Evolutionary conservation across 2,888 invertebrate species (phyloP).

Genomic region (Agrypnus murinus): DNA sequence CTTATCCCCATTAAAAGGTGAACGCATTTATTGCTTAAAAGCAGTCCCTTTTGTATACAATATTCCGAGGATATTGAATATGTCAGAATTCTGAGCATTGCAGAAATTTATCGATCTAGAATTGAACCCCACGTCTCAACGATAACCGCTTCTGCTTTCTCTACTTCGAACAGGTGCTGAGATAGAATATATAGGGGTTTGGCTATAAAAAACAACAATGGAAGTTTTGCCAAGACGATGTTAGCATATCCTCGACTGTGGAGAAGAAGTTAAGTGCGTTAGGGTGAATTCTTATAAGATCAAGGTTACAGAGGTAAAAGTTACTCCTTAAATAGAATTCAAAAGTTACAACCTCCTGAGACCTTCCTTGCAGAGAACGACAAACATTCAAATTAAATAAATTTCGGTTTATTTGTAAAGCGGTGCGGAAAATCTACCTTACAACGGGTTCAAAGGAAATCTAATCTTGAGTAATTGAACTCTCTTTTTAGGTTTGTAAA

Average conservation of each 20-base stretch:
- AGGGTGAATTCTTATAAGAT: slow-evolving; percentile 20
- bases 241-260: slow-evolving; percentile 32
- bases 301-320: slow-evolving; percentile 4
- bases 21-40: slow-evolving; percentile 1
- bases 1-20: background rate
- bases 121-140: slow-evolving; percentile 19
- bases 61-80: slow-evolving; percentile 8
- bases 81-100: slow-evolving; percentile 23
- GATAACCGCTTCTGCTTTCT: slow-evolving; percentile 13
- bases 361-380: background rate
- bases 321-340: slow-evolving; percentile 25
- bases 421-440: slow-evolving; percentile 14
- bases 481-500: background rate
- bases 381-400: slow-evolving; percentile 31
- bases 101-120: slow-evolving; percentile 27
- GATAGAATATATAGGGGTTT: slow-evolving; percentile 17
- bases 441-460: slow-evolving; percentile 16
- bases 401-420: slow-evolving; percentile 35
- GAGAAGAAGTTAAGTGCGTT: slow-evolving; percentile 25
- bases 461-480: slow-evolving; percentile 25
- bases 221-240: slow-evolving; percentile 28
- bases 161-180: slow-evolving; percentile 21
- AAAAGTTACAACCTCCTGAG: slow-evolving; percentile 17
- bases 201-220: slow-evolving; percentile 31
- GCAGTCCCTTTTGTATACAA: slow-evolving; percentile 17